These are phyloP conservation scores for Lasioglossum zephyrum DNA, from an alignment of 2,888 invertebrate species.

Conservation along the genomic window DNA sequence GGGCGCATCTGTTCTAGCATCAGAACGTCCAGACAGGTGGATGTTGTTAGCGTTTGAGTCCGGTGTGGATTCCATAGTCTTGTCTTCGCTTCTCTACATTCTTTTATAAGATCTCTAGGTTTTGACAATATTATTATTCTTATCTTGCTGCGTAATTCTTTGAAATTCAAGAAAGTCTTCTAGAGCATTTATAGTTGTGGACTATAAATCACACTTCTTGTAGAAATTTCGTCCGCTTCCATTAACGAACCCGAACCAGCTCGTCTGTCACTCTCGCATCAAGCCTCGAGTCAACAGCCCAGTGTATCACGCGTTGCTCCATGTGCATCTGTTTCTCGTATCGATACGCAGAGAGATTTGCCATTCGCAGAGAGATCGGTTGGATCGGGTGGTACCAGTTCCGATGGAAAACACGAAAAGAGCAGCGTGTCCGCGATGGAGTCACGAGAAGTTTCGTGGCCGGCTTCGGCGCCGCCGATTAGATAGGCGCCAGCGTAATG, in stretches of 20 bases:
- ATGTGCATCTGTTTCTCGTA: constrained; percentile 8
- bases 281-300: background rate
- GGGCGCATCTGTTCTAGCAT: too few species aligned
- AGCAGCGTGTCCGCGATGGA: constrained; percentile 49
- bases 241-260: constrained; percentile 10
- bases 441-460: constrained; percentile 71
- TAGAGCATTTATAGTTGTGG: too few species aligned
- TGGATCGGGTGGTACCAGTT: background rate
- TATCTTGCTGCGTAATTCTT: too few species aligned
- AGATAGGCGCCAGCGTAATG: constrained; percentile 76
- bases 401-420: constrained; percentile 47
- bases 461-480: constrained; percentile 73
- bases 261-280: constrained; percentile 16
- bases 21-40: too few species aligned
- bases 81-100: too few species aligned
- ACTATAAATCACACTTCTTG: too few species aligned
- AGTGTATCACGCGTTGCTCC: background rate
- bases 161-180: too few species aligned
- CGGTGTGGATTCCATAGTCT: too few species aligned
- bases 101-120: too few species aligned
- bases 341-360: constrained; percentile 4
- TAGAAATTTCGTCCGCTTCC: background rate
- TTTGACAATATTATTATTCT: too few species aligned
- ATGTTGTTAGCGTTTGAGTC: too few species aligned
- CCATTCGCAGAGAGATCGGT: constrained; percentile 20